phyloP scores from a whole-genome alignment of 2,113 vertebrate species.

The Xenopus borealis region DNA sequence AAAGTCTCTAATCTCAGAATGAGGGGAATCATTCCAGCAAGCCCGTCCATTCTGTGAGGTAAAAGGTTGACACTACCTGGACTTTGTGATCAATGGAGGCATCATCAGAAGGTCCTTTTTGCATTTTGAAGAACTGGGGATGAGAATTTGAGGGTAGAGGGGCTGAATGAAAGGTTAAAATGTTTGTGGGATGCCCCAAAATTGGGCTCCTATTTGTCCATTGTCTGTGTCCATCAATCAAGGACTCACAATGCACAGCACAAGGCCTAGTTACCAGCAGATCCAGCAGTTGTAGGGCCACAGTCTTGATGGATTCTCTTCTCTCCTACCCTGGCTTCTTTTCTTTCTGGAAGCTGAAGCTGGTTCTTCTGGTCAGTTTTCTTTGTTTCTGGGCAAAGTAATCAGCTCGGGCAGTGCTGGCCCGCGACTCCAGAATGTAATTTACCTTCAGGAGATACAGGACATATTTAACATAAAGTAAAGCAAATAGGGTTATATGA shows the following conservation, averaged over 20 bases:
- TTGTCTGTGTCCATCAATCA: conserved; percentile 1
- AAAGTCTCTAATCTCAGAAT: too few relatives aligned
- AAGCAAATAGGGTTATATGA: too few relatives aligned
- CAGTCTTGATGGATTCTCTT: not conserved
- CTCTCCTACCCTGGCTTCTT: conserved; percentile 79
- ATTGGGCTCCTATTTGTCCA: not conserved
- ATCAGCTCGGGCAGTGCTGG: conserved; percentile 90
- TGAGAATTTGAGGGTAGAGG: not conserved
- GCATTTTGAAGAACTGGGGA: too few relatives aligned
- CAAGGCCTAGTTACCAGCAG: conserved; percentile 1
- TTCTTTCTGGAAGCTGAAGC: conserved; percentile 98
- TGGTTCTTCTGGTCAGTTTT: conserved; percentile 92
- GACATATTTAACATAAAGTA: not conserved
- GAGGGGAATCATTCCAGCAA: too few relatives aligned
- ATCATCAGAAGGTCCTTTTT: too few relatives aligned
- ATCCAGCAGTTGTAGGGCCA: not conserved
- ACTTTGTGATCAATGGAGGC: too few relatives aligned
- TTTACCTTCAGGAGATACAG: conserved; percentile 74
- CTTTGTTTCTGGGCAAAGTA: conserved; percentile 95
- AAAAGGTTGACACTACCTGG: too few relatives aligned
- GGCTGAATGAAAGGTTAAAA: not conserved
- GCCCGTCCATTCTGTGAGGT: too few relatives aligned
- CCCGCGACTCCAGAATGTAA: conserved; percentile 94
- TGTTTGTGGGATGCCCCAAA: conserved; percentile 12
- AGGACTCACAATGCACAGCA: not conserved